A percentile compares a stretch with the other conserved stretches of the same genome.
Evolutionary conservation across 2,113 vertebrate species (phyloP).

Genomic region (Nipponia nippon): DNA sequence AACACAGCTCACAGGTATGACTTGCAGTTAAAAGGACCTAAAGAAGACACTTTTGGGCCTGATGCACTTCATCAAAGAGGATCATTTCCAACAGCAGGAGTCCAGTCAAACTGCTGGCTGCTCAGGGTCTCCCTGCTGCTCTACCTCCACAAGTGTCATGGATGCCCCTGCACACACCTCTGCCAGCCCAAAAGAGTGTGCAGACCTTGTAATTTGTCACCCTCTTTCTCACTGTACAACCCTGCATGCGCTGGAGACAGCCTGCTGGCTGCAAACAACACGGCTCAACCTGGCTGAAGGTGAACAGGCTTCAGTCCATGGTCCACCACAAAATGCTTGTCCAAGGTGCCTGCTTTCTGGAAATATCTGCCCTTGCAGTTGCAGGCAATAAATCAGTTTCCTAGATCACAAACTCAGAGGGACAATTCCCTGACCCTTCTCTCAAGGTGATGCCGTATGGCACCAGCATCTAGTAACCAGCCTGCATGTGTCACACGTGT

Average conservation of each 20-base stretch:
- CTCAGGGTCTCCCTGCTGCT: fast-evolving
- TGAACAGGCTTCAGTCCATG: not conserved
- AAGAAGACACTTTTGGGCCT: not conserved
- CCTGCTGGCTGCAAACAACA: not conserved
- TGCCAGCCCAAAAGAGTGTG: not conserved
- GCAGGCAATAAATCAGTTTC: not conserved
- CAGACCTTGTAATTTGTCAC: not conserved
- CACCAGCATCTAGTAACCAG: not conserved
- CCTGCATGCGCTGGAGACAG: fast-evolving
- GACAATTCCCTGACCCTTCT: not conserved
- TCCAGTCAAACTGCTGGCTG: not conserved
- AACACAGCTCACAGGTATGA: not conserved
- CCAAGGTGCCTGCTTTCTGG: not conserved
- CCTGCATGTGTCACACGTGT: fast-evolving
- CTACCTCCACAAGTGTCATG: not conserved
- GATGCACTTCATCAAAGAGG: not conserved
- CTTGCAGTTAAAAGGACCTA: not conserved
- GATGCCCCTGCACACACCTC: not conserved
- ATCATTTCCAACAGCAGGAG: not conserved
- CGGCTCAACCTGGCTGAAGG: not conserved
- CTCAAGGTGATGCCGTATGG: not conserved
- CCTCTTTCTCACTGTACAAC: not conserved
- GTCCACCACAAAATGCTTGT: not conserved
- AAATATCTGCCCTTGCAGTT: not conserved
- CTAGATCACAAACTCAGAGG: not conserved